Percentiles rank a stretch among this genome's conserved stretches.
Evolutionary conservation across 2,888 invertebrate genomes (phyloP).

Genomic region (Syrista parreyssii): DNA sequence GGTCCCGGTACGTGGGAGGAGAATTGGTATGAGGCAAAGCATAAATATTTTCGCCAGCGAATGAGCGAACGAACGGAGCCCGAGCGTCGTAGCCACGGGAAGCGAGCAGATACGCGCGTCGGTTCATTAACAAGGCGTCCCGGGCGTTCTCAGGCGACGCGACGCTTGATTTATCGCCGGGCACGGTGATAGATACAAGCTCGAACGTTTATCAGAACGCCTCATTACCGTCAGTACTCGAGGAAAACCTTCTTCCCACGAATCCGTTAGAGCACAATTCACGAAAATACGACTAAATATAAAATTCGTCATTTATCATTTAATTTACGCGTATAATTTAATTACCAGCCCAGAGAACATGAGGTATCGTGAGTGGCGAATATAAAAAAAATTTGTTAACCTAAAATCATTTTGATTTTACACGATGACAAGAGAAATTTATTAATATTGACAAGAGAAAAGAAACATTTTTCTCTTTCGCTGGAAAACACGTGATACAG

Average conservation of each 20-base stretch:
- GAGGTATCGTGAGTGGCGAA: no score
- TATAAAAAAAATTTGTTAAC: no score
- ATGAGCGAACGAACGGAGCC: neutral
- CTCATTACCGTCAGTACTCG: conserved; percentile 25
- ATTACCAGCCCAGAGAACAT: no score
- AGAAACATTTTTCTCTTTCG: neutral
- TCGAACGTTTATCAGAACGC: conserved; percentile 34
- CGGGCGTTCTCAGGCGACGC: conserved; percentile 14
- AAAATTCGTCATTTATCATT: neutral
- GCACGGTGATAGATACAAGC: conserved; percentile 29
- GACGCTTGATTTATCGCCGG: conserved; percentile 39
- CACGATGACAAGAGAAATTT: neutral
- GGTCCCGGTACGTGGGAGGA: neutral
- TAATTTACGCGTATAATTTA: neutral
- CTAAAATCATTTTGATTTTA: neutral
- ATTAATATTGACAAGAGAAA: neutral
- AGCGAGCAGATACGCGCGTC: neutral
- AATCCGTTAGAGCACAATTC: neutral
- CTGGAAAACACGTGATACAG: neutral
- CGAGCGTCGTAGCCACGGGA: neutral
- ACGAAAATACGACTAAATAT: neutral
- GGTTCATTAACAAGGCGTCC: conserved; percentile 7
- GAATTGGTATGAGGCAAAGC: neutral
- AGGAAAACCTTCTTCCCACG: neutral
- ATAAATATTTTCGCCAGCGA: neutral